These are phyloP conservation scores for Escarpia spicata DNA, from an alignment of 2,888 invertebrate genomes.

Conservation along the genomic window DNA sequence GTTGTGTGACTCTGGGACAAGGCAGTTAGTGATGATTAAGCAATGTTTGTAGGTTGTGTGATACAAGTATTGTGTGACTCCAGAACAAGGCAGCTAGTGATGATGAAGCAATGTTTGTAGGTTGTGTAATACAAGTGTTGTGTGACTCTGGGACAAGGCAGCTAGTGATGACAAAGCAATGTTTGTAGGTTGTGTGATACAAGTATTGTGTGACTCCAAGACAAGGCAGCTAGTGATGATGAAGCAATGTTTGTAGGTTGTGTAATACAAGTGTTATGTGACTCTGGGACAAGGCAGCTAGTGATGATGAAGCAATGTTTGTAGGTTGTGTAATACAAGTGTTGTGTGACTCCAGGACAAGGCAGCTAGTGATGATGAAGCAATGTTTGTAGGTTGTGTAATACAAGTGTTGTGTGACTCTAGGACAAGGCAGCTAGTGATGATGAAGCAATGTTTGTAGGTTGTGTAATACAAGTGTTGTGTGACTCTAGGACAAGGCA, in stretches of 20 bases:
- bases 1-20: neutral
- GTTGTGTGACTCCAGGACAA: neutral
- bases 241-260: neutral
- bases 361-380: neutral
- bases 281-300: constrained; percentile 78
- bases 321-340: neutral
- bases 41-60: too few species aligned
- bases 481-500: constrained; percentile 78
- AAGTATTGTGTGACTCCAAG: constrained; percentile 64
- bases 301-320: constrained; percentile 84
- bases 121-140: too few species aligned
- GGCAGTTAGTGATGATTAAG: neutral
- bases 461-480: too few species aligned
- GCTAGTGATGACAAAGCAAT: neutral
- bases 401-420: neutral
- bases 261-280: neutral
- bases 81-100: neutral
- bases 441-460: constrained; percentile 93
- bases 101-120: neutral
- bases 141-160: neutral
- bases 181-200: neutral
- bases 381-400: neutral
- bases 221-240: constrained; percentile 75
- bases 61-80: too few species aligned
- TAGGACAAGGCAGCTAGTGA: constrained; percentile 96